Conservation (phyloP, 2,888 invertebrate genomes). For the Syrphus vitripennis region DNA sequence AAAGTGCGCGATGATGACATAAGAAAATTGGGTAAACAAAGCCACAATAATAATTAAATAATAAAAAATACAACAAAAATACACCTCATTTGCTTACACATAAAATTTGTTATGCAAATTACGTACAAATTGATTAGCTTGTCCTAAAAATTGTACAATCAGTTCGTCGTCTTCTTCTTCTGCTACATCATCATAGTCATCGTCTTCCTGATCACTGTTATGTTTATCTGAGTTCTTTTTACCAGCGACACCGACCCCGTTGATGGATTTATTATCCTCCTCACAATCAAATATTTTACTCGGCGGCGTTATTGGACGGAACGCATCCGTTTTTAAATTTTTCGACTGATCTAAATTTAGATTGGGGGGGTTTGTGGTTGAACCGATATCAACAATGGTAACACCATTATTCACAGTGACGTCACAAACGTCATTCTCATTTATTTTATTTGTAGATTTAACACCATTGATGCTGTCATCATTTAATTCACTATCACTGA, state of each 20-base stretch:
- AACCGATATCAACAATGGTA: background rate
- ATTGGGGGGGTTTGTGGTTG: slow-evolving; percentile 41
- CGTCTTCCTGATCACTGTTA: slow-evolving; percentile 59
- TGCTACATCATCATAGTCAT: slow-evolving; percentile 64
- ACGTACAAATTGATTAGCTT: slow-evolving; percentile 79
- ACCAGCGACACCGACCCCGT: background rate
- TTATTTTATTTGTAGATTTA: slow-evolving; percentile 27
- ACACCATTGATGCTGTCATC: slow-evolving; percentile 29
- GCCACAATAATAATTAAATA: slow-evolving; percentile 13
- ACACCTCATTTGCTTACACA: slow-evolving; percentile 40
- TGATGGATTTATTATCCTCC: slow-evolving; percentile 10
- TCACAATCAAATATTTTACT: slow-evolving; percentile 71
- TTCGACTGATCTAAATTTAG: slow-evolving; percentile 41
- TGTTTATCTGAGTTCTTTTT: slow-evolving; percentile 54
- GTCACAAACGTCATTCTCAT: slow-evolving; percentile 37
- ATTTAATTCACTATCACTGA: slow-evolving; percentile 76
- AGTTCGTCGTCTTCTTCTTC: slow-evolving; percentile 75
- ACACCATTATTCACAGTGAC: slow-evolving; percentile 31
- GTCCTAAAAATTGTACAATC: slow-evolving; percentile 78
- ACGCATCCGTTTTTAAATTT: slow-evolving; percentile 48
- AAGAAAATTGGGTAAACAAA: slow-evolving; percentile 31
- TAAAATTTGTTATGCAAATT: slow-evolving; percentile 59
- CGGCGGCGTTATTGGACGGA: slow-evolving; percentile 73
- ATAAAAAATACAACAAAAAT: background rate
- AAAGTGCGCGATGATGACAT: slow-evolving; percentile 34